phyloP scores from a whole-genome alignment of 2,888 invertebrate species.

The Catocala fraxini region DNA sequence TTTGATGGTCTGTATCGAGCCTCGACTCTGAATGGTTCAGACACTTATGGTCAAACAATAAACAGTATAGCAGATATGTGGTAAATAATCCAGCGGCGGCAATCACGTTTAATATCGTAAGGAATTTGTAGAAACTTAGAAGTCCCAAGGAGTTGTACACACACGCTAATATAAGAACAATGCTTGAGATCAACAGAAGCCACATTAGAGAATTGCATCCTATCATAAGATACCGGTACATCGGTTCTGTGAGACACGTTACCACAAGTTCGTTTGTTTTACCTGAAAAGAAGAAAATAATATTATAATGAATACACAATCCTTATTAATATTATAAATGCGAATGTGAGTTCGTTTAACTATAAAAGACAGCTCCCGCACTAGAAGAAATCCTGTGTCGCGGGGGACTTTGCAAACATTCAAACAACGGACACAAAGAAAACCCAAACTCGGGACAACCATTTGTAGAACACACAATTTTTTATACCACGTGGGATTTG shows the following conservation, averaged over 20 bases:
- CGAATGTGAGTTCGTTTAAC: too few species aligned
- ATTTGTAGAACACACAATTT: too few species aligned
- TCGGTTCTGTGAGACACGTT: neutral
- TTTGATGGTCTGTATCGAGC: neutral
- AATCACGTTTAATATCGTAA: neutral
- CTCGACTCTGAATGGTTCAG: neutral
- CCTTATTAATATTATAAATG: too few species aligned
- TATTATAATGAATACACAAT: neutral
- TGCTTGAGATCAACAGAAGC: neutral
- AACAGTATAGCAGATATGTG: neutral
- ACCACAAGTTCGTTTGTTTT: neutral
- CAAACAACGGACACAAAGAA: too few species aligned
- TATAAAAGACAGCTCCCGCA: too few species aligned
- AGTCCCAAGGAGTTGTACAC: neutral
- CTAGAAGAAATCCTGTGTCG: too few species aligned
- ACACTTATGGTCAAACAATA: neutral
- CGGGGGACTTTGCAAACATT: too few species aligned
- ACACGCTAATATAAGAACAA: constrained; percentile 1
- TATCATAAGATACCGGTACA: constrained; percentile 1
- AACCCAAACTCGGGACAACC: too few species aligned
- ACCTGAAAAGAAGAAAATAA: neutral
- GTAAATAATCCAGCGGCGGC: neutral
- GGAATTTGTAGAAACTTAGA: neutral
- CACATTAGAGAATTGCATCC: constrained; percentile 8
- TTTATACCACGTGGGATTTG: too few species aligned